Evolutionary conservation across 1,140 invertebrate species (phyloP).

Genomic region (Coelopa frigida): DNA sequence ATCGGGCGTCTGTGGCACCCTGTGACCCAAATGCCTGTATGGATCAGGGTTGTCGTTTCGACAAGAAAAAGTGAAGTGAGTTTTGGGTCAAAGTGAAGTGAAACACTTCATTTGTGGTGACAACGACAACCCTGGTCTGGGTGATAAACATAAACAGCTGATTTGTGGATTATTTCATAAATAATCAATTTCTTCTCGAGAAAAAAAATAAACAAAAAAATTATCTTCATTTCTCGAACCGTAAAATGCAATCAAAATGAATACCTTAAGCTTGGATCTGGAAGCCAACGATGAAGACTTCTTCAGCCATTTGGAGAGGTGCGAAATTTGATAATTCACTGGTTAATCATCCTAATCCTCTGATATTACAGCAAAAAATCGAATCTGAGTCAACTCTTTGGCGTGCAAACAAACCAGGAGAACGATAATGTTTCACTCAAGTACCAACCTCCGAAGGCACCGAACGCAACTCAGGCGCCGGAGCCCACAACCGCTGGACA

Average conservation of each 20-base stretch:
- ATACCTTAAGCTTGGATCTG: conserved; percentile 9
- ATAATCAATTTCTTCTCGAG: background rate
- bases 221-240: too few relatives aligned
- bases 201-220: background rate
- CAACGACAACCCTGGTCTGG: too few relatives aligned
- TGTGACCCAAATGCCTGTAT: too few relatives aligned
- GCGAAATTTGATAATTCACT: background rate
- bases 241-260: too few relatives aligned
- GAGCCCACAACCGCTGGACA: background rate
- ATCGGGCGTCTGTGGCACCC: too few relatives aligned
- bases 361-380: conserved; percentile 1
- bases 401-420: background rate
- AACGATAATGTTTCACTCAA: conserved; percentile 9
- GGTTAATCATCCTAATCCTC: background rate
- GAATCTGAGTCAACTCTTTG: conserved; percentile 10
- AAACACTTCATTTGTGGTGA: too few relatives aligned
- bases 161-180: too few relatives aligned
- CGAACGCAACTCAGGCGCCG: background rate
- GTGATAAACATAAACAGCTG: too few relatives aligned
- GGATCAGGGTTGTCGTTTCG: too few relatives aligned
- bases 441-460: conserved; percentile 10
- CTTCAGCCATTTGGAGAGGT: conserved; percentile 9
- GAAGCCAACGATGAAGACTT: conserved; percentile 10
- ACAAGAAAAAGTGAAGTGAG: too few relatives aligned
- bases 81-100: too few relatives aligned